These are phyloP conservation scores for Sebastes jordani DNA, from an alignment of 2,797 vertebrate genomes.

Conservation along the genomic window DNA sequence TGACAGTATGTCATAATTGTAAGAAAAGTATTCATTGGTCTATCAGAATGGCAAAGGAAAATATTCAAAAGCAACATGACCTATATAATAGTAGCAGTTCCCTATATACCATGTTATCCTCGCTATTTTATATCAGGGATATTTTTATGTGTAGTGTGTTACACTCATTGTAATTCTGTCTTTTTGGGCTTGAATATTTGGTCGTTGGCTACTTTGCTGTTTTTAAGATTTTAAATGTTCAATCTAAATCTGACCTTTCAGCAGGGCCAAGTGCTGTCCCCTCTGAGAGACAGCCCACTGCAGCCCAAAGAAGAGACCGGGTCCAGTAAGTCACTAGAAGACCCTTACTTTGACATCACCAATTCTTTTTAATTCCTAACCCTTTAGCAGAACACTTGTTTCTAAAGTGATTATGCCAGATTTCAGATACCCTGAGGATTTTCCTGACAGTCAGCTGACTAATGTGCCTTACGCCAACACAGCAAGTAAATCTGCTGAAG, in stretches of 20 bases:
- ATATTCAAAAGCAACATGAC: not conserved
- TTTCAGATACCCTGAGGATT: conserved; percentile 48
- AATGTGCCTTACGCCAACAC: conserved; percentile 15
- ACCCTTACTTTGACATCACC: not conserved
- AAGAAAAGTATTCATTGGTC: not conserved
- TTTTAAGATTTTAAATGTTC: not conserved
- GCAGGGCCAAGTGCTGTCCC: conserved; percentile 68
- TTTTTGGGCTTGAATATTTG: not conserved
- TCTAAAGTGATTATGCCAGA: conserved; percentile 42
- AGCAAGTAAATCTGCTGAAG: conserved; percentile 45
- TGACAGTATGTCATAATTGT: not conserved
- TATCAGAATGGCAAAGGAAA: not conserved
- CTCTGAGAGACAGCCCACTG: conserved; percentile 69
- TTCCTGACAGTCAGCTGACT: conserved; percentile 18
- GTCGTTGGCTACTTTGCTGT: not conserved
- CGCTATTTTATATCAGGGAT: not conserved
- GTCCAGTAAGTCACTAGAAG: conserved; percentile 45
- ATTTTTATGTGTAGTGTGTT: not conserved
- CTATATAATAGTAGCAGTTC: not conserved
- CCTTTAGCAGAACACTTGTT: not conserved
- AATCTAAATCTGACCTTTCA: conserved; percentile 18
- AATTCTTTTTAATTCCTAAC: not conserved
- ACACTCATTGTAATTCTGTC: not conserved
- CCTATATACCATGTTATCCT: not conserved
- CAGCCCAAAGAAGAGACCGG: conserved; percentile 37